phyloP scores from a whole-genome alignment of 2,797 vertebrate species.

The Alauda arvensis region DNA sequence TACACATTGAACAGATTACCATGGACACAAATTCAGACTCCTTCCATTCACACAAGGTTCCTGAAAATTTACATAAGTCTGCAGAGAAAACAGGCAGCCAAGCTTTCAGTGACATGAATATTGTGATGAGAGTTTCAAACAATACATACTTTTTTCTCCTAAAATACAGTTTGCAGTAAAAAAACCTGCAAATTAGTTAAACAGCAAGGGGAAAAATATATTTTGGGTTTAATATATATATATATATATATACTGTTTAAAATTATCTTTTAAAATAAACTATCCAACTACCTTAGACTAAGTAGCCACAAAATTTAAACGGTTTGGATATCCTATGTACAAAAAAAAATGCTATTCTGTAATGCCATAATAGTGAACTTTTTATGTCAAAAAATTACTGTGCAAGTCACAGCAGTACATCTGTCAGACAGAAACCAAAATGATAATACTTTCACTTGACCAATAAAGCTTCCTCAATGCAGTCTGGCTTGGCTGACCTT shows the following conservation, averaged over 20 bases:
- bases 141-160: conserved; percentile 58
- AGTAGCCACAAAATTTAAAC: background rate
- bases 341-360: background rate
- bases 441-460: background rate
- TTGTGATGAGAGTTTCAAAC: conserved; percentile 54
- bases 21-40: conserved; percentile 78
- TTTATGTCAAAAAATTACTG: background rate
- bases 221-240: background rate
- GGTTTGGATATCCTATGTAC: background rate
- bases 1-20: conserved; percentile 71
- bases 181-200: conserved; percentile 10
- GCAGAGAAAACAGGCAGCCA: conserved; percentile 51
- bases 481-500: background rate
- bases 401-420: background rate
- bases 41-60: conserved; percentile 61
- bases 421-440: background rate
- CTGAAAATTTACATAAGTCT: conserved; percentile 64
- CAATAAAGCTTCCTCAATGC: background rate
- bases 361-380: background rate
- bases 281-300: background rate
- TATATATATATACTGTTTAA: background rate
- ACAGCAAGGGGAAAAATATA: background rate
- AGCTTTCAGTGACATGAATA: conserved; percentile 46
- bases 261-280: background rate
- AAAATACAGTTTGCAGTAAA: conserved; percentile 52